Evolutionary conservation across 2,113 vertebrate species (phyloP).

Genomic region (Phycodurus eques): DNA sequence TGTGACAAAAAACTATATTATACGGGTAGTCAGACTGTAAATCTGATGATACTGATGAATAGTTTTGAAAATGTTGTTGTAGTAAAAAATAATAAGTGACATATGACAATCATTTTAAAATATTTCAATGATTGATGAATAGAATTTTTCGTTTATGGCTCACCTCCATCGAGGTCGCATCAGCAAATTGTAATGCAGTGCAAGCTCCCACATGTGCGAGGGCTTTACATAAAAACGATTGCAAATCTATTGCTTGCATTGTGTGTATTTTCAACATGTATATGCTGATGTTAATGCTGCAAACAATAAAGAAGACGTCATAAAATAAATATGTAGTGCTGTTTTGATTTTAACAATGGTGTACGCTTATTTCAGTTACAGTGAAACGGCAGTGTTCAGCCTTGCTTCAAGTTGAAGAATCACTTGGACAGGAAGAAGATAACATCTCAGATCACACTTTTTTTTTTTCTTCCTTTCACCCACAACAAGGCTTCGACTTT

Average conservation of each 20-base stretch:
- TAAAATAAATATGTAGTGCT: no score
- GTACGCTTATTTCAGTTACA: neutral
- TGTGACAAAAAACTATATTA: neutral
- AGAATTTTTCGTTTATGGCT: neutral
- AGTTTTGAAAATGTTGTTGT: neutral
- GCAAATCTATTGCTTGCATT: neutral
- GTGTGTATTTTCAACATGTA: neutral
- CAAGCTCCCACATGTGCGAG: neutral
- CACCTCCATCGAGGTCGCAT: no score
- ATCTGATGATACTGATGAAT: neutral
- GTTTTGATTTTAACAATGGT: neutral
- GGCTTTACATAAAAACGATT: neutral
- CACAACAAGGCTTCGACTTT: neutral
- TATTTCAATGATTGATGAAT: neutral
- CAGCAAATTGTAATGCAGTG: neutral
- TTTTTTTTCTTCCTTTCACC: neutral
- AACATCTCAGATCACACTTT: neutral
- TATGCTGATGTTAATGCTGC: neutral
- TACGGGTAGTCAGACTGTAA: neutral
- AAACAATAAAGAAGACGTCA: neutral
- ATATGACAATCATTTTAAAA: neutral
- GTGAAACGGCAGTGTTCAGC: no score
- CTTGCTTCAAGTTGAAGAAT: neutral
- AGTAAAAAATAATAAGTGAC: neutral
- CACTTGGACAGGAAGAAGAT: no score